Base-by-base conservation (phyloP, 1,140 invertebrate genomes). In the Calliopsis andreniformis region DNA sequence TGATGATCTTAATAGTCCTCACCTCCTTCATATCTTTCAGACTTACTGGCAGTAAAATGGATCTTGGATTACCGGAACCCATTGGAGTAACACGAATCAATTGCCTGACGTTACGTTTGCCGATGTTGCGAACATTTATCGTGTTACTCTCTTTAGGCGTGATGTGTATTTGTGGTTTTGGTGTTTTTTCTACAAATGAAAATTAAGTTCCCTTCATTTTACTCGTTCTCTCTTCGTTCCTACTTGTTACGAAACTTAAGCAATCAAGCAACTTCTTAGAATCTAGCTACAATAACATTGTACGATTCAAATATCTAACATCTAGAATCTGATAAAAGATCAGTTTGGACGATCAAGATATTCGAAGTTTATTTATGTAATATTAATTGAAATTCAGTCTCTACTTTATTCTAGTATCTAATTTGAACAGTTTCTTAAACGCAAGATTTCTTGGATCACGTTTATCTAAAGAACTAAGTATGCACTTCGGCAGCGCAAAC, bases 1-100 rank as follows among this genome's bases (percentile, higher is more conserved):
- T 95, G 45, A 96, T 94, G n/a, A 96, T 95, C 89, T 95, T 96
- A 56, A 96, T 95, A 0, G 94, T 94, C 63, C 94, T 93, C 12
- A 95, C 91, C 83, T 95, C 94, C 85, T 95, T 95, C 91, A 94
- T 93, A 45, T 94, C 93, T 81, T 94, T 94, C 32, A 95, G 89
- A n/a, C 93, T 94, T 2, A 95, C 93, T 0, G 95, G 95, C 47
- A 96, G 87, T 1, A 96, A 89, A 62, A 96, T 94, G 0, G 95
- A 95, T 2, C 95, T 91, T 2, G 94, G 93, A 86, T 95, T 94
- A 8, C 88, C 89, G 2, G 90, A 91, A 16, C 88, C 88, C 71
- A 91, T 83, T 3, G 90, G 88, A 16, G 90, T 90, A 0, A 91
- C 90, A 12, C 90, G 86, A 71, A 91, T 90, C 30, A 91, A 66